Evolutionary conservation across 2,113 vertebrate genomes (phyloP).

Genomic region (Gobius niger): DNA sequence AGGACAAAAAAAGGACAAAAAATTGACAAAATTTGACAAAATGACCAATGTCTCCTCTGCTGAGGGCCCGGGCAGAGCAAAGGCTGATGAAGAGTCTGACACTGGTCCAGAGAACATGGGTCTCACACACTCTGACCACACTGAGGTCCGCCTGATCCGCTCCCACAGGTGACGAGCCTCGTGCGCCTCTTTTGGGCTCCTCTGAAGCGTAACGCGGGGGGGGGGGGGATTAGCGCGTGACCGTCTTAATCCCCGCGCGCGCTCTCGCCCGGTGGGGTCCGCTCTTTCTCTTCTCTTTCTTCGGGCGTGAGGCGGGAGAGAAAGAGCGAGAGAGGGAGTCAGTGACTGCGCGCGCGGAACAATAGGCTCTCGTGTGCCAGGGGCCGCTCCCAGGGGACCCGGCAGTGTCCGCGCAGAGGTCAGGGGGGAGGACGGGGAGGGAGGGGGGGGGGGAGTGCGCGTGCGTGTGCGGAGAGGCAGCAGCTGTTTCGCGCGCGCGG

Average conservation of each 20-base stretch:
- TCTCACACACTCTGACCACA: no score
- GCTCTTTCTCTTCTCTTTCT: no score
- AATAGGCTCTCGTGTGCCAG: constrained; percentile 79
- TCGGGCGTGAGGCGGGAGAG: neutral
- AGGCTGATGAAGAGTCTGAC: no score
- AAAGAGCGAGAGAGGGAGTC: constrained; percentile 31
- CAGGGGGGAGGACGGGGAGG: constrained; percentile 45
- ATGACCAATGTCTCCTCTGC: no score
- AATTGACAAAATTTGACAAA: no score
- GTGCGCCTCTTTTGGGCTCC: neutral
- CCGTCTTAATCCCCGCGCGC: neutral
- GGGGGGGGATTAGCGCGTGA: neutral
- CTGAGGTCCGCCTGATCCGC: no score
- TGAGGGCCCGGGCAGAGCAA: no score
- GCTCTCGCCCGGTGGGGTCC: neutral
- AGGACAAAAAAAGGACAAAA: no score
- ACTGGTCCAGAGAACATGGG: no score
- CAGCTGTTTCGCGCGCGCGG: constrained; percentile 68
- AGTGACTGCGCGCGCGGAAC: constrained; percentile 73
- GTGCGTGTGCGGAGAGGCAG: constrained; percentile 16
- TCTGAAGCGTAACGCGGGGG: neutral
- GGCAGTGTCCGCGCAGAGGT: constrained; percentile 66
- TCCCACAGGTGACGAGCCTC: neutral
- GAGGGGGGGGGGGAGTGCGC: constrained; percentile 45
- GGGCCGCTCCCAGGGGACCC: constrained; percentile 71